phyloP scores from a whole-genome alignment of 1,140 invertebrate genomes.

The Drosophila triauraria region DNA sequence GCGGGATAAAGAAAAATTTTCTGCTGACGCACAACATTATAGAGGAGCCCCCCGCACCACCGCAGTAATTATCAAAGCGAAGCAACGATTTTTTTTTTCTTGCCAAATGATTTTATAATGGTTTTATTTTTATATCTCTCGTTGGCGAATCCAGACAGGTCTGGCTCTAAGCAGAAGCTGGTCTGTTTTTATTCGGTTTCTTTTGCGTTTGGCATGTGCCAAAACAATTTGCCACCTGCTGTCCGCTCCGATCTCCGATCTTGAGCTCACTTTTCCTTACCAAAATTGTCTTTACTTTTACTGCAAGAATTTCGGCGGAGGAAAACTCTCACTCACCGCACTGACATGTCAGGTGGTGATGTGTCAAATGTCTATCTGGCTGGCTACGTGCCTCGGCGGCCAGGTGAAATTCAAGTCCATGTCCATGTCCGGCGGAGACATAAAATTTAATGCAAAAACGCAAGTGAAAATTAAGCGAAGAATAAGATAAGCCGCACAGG shows the following conservation, averaged over 20 bases:
- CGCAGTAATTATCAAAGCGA: constrained; percentile 41
- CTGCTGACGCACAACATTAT: constrained; percentile 59
- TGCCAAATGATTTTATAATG: constrained; percentile 71
- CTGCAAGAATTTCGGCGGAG: constrained; percentile 63
- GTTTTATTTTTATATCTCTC: constrained; percentile 41
- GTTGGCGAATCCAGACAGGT: constrained; percentile 51
- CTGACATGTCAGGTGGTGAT: constrained; percentile 66
- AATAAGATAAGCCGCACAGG: constrained; percentile 24
- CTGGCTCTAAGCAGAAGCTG: constrained; percentile 46
- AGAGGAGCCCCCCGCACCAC: constrained; percentile 4
- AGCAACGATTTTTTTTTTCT: constrained; percentile 40
- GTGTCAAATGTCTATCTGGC: constrained; percentile 56
- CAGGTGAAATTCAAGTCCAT: constrained; percentile 49
- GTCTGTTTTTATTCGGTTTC: constrained; percentile 6
- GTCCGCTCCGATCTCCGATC: constrained; percentile 24
- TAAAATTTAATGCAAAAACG: constrained; percentile 46
- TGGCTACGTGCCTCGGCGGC: constrained; percentile 36
- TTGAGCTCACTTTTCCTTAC: constrained; percentile 49
- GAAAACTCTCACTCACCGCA: constrained; percentile 56
- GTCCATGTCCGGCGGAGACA: constrained; percentile 30
- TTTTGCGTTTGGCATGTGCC: constrained; percentile 64
- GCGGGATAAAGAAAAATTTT: constrained; percentile 35
- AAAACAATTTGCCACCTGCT: constrained; percentile 67
- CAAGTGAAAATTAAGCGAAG: constrained; percentile 43
- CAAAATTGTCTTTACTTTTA: constrained; percentile 60